Percentiles rank a stretch among this genome's conserved stretches.
Conservation (phyloP, 2,888 invertebrate species). For the Rambutsinella grinnellia region DNA sequence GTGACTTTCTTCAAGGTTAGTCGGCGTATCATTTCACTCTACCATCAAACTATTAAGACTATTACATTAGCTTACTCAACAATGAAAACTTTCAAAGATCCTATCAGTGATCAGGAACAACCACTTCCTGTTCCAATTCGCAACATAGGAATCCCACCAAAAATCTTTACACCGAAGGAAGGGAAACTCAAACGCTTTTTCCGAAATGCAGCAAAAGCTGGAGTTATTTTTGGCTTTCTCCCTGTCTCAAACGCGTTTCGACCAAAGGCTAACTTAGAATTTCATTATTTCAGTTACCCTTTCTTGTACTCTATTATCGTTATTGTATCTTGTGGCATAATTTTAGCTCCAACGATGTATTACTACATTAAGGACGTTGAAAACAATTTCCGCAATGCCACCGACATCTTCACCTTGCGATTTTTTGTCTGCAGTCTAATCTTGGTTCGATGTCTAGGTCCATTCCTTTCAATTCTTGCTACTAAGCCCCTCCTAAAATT, state of each 20-base stretch:
- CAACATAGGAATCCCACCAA: too few species aligned
- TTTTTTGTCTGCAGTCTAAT: background rate
- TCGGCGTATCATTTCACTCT: too few species aligned
- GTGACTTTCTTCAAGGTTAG: too few species aligned
- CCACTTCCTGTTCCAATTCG: too few species aligned
- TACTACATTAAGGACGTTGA: background rate
- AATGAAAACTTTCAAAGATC: too few species aligned
- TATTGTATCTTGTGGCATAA: background rate
- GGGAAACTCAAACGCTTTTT: too few species aligned
- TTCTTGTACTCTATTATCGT: background rate
- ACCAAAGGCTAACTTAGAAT: background rate
- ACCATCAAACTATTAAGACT: too few species aligned
- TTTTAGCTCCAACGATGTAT: background rate
- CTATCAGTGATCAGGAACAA: too few species aligned
- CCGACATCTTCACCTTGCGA: background rate
- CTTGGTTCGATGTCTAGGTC: background rate
- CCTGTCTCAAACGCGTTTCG: background rate
- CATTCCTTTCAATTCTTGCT: conserved; percentile 5
- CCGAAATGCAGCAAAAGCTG: background rate
- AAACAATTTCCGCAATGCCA: background rate
- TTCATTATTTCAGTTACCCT: background rate
- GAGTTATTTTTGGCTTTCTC: conserved; percentile 5
- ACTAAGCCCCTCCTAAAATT: background rate
- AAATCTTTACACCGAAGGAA: too few species aligned
- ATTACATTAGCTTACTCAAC: too few species aligned